Evolutionary conservation across 2,113 vertebrate species (phyloP).

Genomic region (Anguilla japonica): DNA sequence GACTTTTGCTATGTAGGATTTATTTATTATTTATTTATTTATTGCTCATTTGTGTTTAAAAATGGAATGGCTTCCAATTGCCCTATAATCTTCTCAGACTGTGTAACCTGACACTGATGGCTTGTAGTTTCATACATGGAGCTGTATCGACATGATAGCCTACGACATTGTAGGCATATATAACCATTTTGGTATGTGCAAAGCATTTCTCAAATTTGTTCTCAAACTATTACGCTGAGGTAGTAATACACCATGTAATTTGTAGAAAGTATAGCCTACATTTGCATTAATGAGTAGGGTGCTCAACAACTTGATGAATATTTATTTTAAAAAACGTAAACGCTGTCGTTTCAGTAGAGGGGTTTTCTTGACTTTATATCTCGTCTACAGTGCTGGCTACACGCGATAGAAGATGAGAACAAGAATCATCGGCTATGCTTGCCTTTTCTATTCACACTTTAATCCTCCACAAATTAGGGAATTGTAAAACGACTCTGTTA

Average conservation of each 20-base stretch:
- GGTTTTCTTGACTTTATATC: background rate
- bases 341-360: background rate
- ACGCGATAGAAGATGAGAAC: too few species aligned
- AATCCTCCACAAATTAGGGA: background rate
- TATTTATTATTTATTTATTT: background rate
- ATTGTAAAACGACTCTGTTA: too few species aligned
- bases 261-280: too few species aligned
- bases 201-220: too few species aligned
- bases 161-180: background rate
- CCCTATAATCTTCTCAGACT: conserved; percentile 59
- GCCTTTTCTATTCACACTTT: background rate
- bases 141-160: background rate
- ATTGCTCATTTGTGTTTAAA: conserved; percentile 53
- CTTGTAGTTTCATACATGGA: conserved; percentile 32
- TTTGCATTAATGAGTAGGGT: too few species aligned
- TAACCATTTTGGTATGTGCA: background rate
- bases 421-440: background rate
- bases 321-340: background rate
- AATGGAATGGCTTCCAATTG: conserved; percentile 53
- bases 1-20: background rate
- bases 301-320: too few species aligned
- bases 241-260: too few species aligned
- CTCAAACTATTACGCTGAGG: too few species aligned
- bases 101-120: conserved; percentile 49
- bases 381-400: too few species aligned